These are phyloP conservation scores for Gasteruption jaculator DNA, from an alignment of 2,888 invertebrate species.

Conservation along the genomic window DNA sequence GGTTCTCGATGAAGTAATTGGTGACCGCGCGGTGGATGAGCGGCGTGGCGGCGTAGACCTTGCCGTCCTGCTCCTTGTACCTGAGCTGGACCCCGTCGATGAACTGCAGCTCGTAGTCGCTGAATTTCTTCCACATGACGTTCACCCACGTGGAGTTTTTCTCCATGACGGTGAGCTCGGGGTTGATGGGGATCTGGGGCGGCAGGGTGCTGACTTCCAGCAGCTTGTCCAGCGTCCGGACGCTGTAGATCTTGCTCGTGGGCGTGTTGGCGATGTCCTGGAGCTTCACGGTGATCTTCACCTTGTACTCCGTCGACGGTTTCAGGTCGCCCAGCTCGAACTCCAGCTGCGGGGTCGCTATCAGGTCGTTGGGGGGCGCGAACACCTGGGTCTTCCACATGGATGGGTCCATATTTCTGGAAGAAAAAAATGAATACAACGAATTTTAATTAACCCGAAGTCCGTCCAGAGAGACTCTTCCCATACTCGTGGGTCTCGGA, in stretches of 20 bases:
- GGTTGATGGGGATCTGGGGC: constrained; percentile 65
- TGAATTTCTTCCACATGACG: constrained; percentile 78
- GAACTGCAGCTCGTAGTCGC: constrained; percentile 73
- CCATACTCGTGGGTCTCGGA: constrained; percentile 9
- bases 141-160: constrained; percentile 76
- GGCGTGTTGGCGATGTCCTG: constrained; percentile 75
- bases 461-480: background rate
- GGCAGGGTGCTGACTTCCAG: constrained; percentile 56
- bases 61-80: constrained; percentile 77
- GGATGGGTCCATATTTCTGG: constrained; percentile 63
- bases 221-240: constrained; percentile 62
- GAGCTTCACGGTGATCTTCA: constrained; percentile 75
- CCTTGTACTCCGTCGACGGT: constrained; percentile 76
- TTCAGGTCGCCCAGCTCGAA: constrained; percentile 74
- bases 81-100: constrained; percentile 86
- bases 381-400: constrained; percentile 83
- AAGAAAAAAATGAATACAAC: too few relatives aligned
- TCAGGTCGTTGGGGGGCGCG: constrained; percentile 79
- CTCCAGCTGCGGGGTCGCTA: constrained; percentile 80
- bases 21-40: constrained; percentile 78
- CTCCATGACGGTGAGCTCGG: constrained; percentile 68
- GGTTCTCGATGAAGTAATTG: constrained; percentile 70
- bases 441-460: constrained; percentile 5
- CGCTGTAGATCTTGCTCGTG: constrained; percentile 70
- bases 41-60: constrained; percentile 80